These are phyloP conservation scores for Caenorhabditis uteleia DNA, from an alignment of 2,888 invertebrate species.

Conservation along the genomic window DNA sequence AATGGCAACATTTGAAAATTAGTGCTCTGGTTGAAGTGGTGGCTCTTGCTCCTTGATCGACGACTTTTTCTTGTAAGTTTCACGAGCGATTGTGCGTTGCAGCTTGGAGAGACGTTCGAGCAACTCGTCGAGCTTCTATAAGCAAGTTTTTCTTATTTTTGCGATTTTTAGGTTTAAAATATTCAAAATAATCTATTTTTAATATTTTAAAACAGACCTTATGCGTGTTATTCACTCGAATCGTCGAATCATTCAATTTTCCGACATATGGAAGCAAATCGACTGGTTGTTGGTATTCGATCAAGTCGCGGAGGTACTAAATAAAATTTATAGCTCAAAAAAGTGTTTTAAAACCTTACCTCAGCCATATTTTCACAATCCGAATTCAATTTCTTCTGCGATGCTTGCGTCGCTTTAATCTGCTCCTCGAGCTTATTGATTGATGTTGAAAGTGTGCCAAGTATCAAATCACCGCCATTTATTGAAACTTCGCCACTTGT, in stretches of 20 bases:
- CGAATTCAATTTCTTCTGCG: slow-evolving; percentile 29
- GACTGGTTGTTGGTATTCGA: slow-evolving; percentile 39
- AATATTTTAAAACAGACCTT: too few relatives aligned
- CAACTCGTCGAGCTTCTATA: slow-evolving; percentile 31
- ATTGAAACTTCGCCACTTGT: slow-evolving; percentile 20
- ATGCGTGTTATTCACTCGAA: slow-evolving; percentile 36
- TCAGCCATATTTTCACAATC: slow-evolving; percentile 37
- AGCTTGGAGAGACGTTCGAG: slow-evolving; percentile 47
- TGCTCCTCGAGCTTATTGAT: slow-evolving; percentile 33
- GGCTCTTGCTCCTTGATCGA: slow-evolving; percentile 34
- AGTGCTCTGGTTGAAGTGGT: slow-evolving; percentile 27
- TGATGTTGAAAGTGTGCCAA: slow-evolving; percentile 28
- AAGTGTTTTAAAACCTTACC: slow-evolving; percentile 3
- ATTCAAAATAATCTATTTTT: too few relatives aligned
- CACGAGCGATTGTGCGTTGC: slow-evolving; percentile 52
- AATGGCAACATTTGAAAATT: neutral
- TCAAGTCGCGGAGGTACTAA: slow-evolving; percentile 48
- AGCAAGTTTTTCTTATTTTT: neutral
- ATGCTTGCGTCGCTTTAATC: slow-evolving; percentile 25
- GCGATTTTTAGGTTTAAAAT: neutral
- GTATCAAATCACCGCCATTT: slow-evolving; percentile 36
- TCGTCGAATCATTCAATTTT: slow-evolving; percentile 43
- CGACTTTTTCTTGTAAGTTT: slow-evolving; percentile 40
- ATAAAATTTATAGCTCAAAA: slow-evolving; percentile 5
- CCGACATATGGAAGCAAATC: slow-evolving; percentile 40